Conservation (phyloP, 2,113 vertebrate species). For the Gnathonemus echidnorhynchus region DNA sequence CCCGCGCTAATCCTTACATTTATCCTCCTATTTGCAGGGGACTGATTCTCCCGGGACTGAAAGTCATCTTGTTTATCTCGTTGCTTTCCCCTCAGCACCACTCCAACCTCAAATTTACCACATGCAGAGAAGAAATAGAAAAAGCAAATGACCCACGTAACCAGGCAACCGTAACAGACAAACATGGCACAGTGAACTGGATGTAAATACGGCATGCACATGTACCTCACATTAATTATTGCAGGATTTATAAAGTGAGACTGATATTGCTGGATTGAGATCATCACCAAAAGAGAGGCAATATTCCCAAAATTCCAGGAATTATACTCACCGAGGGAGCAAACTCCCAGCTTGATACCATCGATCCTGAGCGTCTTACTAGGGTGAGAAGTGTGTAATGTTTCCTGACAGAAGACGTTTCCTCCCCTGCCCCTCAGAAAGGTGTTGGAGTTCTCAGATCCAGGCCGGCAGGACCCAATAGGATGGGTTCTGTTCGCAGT, state of each 20-base stretch:
- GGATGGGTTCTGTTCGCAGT: not conserved
- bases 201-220: slow-evolving; percentile 19
- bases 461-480: not conserved
- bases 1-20: not conserved
- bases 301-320: not conserved
- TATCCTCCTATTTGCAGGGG: not conserved
- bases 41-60: not conserved
- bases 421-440: not conserved
- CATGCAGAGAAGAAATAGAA: slow-evolving; percentile 1
- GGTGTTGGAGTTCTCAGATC: not conserved
- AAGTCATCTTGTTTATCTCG: slow-evolving; percentile 15
- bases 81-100: slow-evolving; percentile 16
- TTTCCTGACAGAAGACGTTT: not conserved
- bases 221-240: not conserved
- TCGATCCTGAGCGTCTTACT: not conserved
- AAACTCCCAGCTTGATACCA: not conserved
- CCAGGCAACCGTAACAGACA: slow-evolving; percentile 4
- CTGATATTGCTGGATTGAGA: not conserved
- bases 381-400: not conserved
- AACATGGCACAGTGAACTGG: slow-evolving; percentile 1
- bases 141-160: slow-evolving; percentile 8
- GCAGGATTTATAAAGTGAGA: not conserved
- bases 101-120: not conserved
- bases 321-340: not conserved
- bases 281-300: not conserved